Evolutionary conservation across 2,888 invertebrate species (phyloP).

Genomic region (Strigamia transsilvanica): DNA sequence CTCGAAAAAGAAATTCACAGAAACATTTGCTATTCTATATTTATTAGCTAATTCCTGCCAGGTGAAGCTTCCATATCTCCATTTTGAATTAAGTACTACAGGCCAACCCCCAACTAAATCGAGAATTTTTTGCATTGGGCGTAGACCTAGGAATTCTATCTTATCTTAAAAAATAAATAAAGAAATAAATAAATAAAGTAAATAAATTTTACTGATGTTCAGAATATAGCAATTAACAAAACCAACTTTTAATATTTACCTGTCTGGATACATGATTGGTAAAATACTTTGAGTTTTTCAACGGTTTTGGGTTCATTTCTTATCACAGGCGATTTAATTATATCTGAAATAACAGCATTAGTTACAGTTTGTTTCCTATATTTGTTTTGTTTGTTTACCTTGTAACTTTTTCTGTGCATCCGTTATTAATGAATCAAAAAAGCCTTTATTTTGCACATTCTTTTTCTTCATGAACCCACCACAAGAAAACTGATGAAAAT

Average conservation of each 20-base stretch:
- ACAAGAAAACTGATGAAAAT: conserved; percentile 33
- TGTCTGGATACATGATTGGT: conserved; percentile 36
- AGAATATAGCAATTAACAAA: neutral
- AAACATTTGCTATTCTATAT: conserved; percentile 32
- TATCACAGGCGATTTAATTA: neutral
- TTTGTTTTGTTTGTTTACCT: neutral
- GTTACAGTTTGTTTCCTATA: neutral
- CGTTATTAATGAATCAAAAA: neutral
- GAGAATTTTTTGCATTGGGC: conserved; percentile 3
- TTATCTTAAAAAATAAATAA: neutral
- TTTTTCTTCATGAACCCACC: conserved; percentile 33
- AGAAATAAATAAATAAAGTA: neutral
- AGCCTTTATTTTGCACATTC: conserved; percentile 29
- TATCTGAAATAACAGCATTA: neutral
- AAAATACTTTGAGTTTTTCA: conserved; percentile 20
- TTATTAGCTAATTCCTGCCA: conserved; percentile 37
- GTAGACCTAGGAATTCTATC: conserved; percentile 5
- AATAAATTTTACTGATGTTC: too few species aligned
- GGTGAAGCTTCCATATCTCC: conserved; percentile 5
- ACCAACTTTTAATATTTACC: neutral
- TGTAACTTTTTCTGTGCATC: conserved; percentile 13
- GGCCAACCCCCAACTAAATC: conserved; percentile 50
- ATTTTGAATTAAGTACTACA: conserved; percentile 22
- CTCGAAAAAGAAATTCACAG: conserved; percentile 48
- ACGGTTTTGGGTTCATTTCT: conserved; percentile 21